These are phyloP conservation scores for Tuta absoluta DNA, from an alignment of 2,888 invertebrate genomes.

Conservation along the genomic window DNA sequence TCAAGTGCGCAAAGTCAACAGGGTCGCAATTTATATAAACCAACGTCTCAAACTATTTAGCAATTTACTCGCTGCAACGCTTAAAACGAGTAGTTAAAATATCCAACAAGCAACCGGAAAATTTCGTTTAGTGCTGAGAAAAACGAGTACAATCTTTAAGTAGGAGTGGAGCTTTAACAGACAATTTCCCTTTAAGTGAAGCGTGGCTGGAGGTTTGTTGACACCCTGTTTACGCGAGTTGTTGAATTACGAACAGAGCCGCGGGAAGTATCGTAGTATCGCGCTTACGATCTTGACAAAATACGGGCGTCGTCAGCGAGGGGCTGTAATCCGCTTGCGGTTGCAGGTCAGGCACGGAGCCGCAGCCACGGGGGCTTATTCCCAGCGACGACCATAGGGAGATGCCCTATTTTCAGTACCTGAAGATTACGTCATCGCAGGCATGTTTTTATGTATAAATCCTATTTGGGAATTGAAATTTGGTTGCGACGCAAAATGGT, in stretches of 20 bases:
- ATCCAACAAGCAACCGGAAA: constrained; percentile 4
- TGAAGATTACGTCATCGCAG: constrained; percentile 27
- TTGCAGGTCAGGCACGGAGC: constrained; percentile 44
- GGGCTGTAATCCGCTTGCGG: constrained; percentile 58
- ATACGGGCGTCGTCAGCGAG: constrained; percentile 42
- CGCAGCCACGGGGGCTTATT: constrained; percentile 34
- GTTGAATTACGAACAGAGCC: constrained; percentile 23
- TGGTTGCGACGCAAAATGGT: constrained; percentile 6
- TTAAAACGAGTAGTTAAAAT: not conserved
- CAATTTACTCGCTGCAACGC: not conserved
- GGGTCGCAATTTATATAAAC: not conserved
- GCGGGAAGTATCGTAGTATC: constrained; percentile 30
- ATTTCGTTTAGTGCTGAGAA: constrained; percentile 4
- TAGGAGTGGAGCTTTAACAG: constrained; percentile 20
- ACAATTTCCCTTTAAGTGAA: constrained; percentile 24
- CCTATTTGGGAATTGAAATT: constrained; percentile 15
- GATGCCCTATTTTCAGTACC: constrained; percentile 20
- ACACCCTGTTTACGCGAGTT: constrained; percentile 17
- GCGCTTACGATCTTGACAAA: constrained; percentile 49
- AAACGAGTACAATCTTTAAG: constrained; percentile 23
- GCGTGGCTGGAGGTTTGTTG: constrained; percentile 18
- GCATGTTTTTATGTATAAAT: constrained; percentile 18
- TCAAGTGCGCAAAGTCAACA: not conserved
- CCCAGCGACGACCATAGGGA: constrained; percentile 33
- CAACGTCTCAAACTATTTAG: not conserved